phyloP scores from a whole-genome alignment of 2,113 vertebrate genomes.

The Eupsittula cactorum region DNA sequence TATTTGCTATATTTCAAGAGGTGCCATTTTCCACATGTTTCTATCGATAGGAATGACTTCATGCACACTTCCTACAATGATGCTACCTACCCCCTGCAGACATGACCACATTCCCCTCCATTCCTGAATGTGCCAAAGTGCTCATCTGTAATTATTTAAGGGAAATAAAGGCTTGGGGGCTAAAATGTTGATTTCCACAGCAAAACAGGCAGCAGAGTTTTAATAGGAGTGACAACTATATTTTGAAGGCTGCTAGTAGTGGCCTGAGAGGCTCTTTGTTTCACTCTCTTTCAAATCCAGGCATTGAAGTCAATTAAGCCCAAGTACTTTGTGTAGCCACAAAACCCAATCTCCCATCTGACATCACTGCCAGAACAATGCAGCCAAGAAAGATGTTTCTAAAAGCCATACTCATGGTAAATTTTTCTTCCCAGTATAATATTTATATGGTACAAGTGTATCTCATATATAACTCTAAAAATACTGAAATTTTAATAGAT shows the following conservation, averaged over 20 bases:
- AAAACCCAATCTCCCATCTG: neutral
- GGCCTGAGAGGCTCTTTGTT: neutral
- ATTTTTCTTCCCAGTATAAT: neutral
- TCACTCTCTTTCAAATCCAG: neutral
- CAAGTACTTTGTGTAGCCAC: neutral
- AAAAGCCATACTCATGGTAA: neutral
- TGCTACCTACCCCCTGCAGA: neutral
- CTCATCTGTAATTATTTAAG: neutral
- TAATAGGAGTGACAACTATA: neutral
- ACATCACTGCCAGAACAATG: neutral
- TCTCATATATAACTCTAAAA: neutral
- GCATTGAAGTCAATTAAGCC: neutral
- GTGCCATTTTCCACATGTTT: neutral
- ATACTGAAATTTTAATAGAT: neutral
- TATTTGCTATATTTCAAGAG: neutral
- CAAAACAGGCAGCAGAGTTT: neutral
- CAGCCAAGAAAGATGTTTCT: neutral
- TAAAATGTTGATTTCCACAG: neutral
- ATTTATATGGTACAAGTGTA: neutral
- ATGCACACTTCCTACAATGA: no score
- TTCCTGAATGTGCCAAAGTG: neutral
- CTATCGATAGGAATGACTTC: fast-evolving
- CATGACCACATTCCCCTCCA: neutral
- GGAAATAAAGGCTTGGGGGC: neutral
- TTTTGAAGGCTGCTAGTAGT: fast-evolving